Conservation (phyloP, 2,797 vertebrate genomes). For the Pelobates cultripes region DNA sequence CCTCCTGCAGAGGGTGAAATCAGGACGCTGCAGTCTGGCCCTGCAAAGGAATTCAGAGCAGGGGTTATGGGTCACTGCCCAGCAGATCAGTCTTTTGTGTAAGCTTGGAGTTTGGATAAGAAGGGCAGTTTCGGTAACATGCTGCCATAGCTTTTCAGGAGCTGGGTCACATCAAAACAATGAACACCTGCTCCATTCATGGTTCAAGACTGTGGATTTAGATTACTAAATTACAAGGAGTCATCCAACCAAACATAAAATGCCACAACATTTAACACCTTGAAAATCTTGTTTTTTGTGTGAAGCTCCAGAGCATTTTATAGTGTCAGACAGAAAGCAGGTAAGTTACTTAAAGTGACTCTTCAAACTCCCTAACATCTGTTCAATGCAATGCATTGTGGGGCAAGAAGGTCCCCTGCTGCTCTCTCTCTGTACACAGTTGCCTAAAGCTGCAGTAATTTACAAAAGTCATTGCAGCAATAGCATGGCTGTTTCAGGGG, state of each 20-base stretch:
- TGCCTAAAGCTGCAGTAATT: too few species aligned
- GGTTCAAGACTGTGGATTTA: not conserved
- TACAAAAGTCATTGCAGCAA: too few species aligned
- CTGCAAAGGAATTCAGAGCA: conserved; percentile 30
- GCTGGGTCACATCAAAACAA: not conserved
- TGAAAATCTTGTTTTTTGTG: not conserved
- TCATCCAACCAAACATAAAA: not conserved
- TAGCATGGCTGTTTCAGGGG: too few species aligned
- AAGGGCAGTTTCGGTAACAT: conserved; percentile 6
- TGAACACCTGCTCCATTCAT: not conserved
- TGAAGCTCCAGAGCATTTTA: too few species aligned
- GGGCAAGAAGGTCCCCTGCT: too few species aligned
- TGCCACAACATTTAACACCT: not conserved
- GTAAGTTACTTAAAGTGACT: too few species aligned
- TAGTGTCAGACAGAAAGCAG: too few species aligned
- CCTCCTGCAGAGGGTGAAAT: conserved; percentile 37
- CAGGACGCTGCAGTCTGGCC: conserved; percentile 9
- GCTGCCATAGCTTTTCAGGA: not conserved
- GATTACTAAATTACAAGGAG: not conserved
- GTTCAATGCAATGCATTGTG: too few species aligned
- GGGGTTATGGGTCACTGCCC: conserved; percentile 31
- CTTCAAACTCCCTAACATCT: too few species aligned
- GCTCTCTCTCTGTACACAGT: too few species aligned
- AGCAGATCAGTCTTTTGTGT: conserved; percentile 27
- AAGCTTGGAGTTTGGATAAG: not conserved